These are phyloP conservation scores for Theropithecus gelada DNA, from an alignment of 2,113 vertebrate species.

Conservation along the genomic window DNA sequence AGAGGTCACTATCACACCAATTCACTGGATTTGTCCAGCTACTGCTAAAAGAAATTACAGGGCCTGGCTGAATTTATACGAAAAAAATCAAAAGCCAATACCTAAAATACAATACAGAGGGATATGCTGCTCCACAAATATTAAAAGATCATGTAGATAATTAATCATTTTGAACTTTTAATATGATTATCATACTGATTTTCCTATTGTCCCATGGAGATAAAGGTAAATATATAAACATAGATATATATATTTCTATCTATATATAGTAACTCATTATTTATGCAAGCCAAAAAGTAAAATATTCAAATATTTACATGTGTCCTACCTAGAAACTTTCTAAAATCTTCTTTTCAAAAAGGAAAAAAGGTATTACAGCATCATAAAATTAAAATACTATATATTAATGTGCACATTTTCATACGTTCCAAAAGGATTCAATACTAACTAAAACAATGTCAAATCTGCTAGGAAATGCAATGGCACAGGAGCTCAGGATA, in stretches of 20 bases:
- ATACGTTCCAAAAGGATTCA: not conserved
- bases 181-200: not conserved
- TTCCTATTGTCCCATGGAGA: not conserved
- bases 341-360: not conserved
- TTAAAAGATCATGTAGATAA: not conserved
- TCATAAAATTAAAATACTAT: not conserved
- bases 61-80: not conserved
- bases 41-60: not conserved
- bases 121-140: not conserved
- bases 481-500: not conserved
- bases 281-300: not conserved
- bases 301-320: not conserved
- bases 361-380: not conserved
- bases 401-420: not conserved
- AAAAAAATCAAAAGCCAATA: conserved; percentile 4
- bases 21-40: not conserved
- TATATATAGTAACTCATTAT: not conserved
- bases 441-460: not conserved
- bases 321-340: not conserved
- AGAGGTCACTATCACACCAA: conserved; percentile 67
- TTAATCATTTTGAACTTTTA: not conserved
- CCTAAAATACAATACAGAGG: not conserved
- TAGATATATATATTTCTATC: not conserved
- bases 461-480: not conserved
- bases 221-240: not conserved